A percentile compares a stretch with the other conserved stretches of the same genome.
Conservation (phyloP, 2,797 vertebrate genomes). For the Syngnathus acus region DNA sequence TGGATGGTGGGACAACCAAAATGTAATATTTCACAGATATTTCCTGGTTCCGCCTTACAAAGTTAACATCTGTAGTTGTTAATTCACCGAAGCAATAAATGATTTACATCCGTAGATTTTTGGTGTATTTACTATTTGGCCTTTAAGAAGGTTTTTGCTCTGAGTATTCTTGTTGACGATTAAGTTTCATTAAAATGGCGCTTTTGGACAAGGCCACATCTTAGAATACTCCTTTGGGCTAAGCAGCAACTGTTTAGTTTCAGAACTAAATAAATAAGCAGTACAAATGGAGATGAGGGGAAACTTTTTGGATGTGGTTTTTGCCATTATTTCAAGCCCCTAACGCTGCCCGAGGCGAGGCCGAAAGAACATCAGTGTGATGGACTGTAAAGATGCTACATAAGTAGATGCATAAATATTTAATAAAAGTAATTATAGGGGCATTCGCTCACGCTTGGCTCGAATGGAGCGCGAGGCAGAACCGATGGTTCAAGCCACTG, state of each 20-base stretch:
- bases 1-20: no score
- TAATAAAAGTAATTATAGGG: slow-evolving; percentile 26
- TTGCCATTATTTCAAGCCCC: slow-evolving; percentile 26
- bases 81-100: background rate
- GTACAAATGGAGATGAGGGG: slow-evolving; percentile 18
- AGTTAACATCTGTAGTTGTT: background rate
- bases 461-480: background rate
- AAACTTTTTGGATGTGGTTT: slow-evolving; percentile 25
- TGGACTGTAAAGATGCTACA: slow-evolving; percentile 27
- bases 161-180: background rate
- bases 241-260: background rate
- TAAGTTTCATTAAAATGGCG: background rate
- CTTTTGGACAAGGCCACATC: background rate
- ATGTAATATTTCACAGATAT: no score
- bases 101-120: background rate
- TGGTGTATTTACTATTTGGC: background rate
- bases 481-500: background rate
- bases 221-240: background rate
- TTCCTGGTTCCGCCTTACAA: background rate
- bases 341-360: slow-evolving; percentile 22
- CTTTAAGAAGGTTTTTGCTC: background rate
- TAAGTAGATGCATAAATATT: slow-evolving; percentile 27
- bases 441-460: background rate
- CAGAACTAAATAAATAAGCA: background rate
- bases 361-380: slow-evolving; percentile 26